Base-by-base conservation (phyloP, 2,888 invertebrate species). In the Machimus rusticus region DNA sequence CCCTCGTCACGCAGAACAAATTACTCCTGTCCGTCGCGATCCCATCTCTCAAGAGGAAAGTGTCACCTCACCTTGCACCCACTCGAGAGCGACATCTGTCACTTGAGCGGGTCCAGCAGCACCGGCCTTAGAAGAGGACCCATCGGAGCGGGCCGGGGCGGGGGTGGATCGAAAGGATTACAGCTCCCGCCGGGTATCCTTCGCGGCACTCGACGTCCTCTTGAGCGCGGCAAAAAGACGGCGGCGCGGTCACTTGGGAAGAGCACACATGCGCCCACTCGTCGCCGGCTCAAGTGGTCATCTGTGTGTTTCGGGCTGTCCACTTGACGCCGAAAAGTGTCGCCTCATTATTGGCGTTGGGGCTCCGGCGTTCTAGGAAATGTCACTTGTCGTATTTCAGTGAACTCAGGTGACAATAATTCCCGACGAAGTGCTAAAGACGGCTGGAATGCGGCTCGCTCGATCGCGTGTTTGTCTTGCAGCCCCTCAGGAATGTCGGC, bases 401-500 rank as follows among this genome's bases (percentile, higher is more conserved):
- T 84, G 66, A 74, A 57, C 23, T 39, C 81, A 51, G 81, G 81
- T 81, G 81, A 81, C 81, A 81, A 81, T 81, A 81, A 81, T 81
- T 81, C 28, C 46, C 51, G 76, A 4, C 28, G 81, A 81, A 34
- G 76, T 66, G 28, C 66, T 66, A 66, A 66, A 66, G 28, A 51
- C n/a, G 66, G 9, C 66, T 66, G 66, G 66, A 66, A 66, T 66
- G 66, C 66, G 66, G 66, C 28, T 9, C 12, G 66, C 55, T 19
- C 55, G 19, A 19, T 66, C 66, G 66, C 28, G 66, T 66, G 66
- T 66, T 66, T 66, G 66, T 66, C 66, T 66, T 66, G 28, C 66
- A 66, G 28, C 28, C 28, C 19, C 66, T 28, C 66, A 28, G 66
- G 66, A 66, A 66, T 66, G 66, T 66, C 23, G 66, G 12, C 23